These are phyloP conservation scores for Arion vulgaris DNA, from an alignment of 1,140 invertebrate genomes.

Conservation along the genomic window DNA sequence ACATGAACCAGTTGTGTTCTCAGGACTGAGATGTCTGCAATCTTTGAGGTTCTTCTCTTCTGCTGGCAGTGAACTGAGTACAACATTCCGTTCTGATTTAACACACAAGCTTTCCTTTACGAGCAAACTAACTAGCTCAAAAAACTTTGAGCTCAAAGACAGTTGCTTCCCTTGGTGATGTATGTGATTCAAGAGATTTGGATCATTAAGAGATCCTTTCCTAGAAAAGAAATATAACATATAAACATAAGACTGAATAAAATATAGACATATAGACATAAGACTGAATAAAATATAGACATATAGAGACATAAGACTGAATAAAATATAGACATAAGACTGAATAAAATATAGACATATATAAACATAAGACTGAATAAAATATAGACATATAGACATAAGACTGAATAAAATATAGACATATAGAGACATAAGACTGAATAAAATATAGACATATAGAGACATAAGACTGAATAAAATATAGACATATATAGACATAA, in stretches of 20 bases:
- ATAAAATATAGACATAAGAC: too few species aligned
- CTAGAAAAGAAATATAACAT: background rate
- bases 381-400: too few species aligned
- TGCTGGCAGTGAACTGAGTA: background rate
- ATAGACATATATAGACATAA: too few species aligned
- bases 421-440: too few species aligned
- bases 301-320: too few species aligned
- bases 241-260: background rate
- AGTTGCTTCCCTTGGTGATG: background rate
- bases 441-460: too few species aligned
- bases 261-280: background rate
- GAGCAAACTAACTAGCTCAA: background rate
- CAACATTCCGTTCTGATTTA: background rate
- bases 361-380: too few species aligned
- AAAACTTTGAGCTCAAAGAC: slow-evolving; percentile 3
- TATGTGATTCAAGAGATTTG: background rate
- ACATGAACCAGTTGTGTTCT: background rate
- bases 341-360: too few species aligned
- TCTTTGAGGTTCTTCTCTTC: background rate
- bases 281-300: too few species aligned
- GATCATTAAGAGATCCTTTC: slow-evolving; percentile 7
- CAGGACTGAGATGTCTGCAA: background rate
- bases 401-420: too few species aligned
- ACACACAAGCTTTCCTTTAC: background rate
- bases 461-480: too few species aligned